These are phyloP conservation scores for Halcyon leucocephala DNA, from an alignment of 2,797 vertebrate genomes.

Conservation along the genomic window DNA sequence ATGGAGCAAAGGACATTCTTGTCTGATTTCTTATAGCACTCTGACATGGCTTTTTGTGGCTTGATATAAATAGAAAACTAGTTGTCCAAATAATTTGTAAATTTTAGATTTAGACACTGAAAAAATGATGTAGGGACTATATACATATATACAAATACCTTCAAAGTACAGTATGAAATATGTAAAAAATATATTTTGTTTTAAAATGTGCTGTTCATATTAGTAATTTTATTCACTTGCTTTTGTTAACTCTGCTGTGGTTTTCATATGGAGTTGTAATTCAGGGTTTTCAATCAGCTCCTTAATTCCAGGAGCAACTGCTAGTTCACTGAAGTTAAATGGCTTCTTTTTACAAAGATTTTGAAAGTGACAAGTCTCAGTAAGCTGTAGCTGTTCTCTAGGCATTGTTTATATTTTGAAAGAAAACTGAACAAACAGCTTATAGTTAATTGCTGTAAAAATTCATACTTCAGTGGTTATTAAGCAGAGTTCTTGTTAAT, in stretches of 20 bases:
- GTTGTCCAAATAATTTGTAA: not conserved
- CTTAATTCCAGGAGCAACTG: slow-evolving; percentile 63
- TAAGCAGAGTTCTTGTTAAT: not conserved
- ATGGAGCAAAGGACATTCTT: not conserved
- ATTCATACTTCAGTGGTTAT: not conserved
- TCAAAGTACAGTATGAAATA: not conserved
- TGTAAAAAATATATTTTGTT: not conserved
- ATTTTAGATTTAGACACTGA: not conserved
- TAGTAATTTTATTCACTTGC: not conserved
- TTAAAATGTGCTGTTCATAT: not conserved
- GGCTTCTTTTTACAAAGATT: slow-evolving; percentile 42
- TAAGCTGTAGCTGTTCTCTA: slow-evolving; percentile 3
- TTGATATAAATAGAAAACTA: not conserved
- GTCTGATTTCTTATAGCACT: not conserved
- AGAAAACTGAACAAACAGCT: not conserved
- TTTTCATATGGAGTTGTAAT: not conserved
- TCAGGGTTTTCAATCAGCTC: not conserved
- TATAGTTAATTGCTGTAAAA: not conserved
- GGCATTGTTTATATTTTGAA: not conserved
- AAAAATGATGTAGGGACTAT: not conserved
- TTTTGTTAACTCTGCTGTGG: not conserved
- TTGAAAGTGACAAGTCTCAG: slow-evolving; percentile 51
- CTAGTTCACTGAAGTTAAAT: slow-evolving; percentile 64
- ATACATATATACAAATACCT: not conserved
- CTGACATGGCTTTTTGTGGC: not conserved